phyloP scores from a whole-genome alignment of 23 tunicate genomes.

The Trididemnum nubilum region DNA sequence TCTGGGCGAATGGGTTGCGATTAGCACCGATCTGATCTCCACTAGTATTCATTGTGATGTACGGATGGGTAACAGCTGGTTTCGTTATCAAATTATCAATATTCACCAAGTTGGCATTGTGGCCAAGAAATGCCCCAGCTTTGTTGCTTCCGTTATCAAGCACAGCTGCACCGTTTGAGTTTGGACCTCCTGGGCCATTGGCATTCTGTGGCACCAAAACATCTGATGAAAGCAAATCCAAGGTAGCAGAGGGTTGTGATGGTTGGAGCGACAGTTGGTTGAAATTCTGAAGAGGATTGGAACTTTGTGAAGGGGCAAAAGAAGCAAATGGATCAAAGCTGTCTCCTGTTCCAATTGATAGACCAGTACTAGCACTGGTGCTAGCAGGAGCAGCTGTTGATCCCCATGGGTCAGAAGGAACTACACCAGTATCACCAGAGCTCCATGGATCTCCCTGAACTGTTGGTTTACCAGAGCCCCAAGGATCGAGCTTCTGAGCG shows the following conservation, averaged over 20 bases:
- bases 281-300: constrained; percentile 66
- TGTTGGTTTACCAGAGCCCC: constrained; percentile 7
- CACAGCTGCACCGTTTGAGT: background rate
- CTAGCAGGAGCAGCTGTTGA: background rate
- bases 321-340: constrained; percentile 21
- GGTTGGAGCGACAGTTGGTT: constrained; percentile 31
- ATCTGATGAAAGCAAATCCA: constrained; percentile 16
- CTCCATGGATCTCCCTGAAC: constrained; percentile 12
- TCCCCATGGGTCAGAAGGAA: constrained; percentile 50
- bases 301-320: background rate
- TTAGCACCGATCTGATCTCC: constrained; percentile 26
- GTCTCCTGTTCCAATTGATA: background rate
- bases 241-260: background rate
- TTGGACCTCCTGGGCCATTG: background rate
- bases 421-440: background rate
- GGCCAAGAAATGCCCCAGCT: constrained; percentile 65
- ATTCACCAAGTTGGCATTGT: constrained; percentile 61
- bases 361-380: background rate
- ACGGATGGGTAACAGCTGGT: constrained; percentile 37
- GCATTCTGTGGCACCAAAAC: constrained; percentile 13
- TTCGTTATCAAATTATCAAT: constrained; percentile 60
- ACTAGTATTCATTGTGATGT: constrained; percentile 37
- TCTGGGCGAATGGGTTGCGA: constrained; percentile 73
- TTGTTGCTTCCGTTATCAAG: background rate
- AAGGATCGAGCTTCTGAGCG: constrained; percentile 16